Conservation (phyloP, 2,113 vertebrate species). For the Odontophorus gujanensis region DNA sequence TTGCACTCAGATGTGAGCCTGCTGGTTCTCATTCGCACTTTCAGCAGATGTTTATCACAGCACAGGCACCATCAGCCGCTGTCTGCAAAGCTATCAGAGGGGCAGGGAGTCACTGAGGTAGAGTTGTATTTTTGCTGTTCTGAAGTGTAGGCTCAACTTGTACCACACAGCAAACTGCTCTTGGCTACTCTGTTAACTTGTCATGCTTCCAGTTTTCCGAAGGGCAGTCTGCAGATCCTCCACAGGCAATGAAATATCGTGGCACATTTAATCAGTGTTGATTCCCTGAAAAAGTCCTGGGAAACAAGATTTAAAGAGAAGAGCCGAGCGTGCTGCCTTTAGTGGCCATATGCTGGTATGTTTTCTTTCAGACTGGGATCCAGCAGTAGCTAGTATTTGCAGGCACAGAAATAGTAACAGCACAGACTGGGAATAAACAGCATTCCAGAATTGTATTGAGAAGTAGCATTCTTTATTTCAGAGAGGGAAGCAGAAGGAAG, state of each 20-base stretch:
- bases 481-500: not conserved
- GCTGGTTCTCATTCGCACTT: not conserved
- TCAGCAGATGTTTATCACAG: not conserved
- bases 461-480: conserved; percentile 7
- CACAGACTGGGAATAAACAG: conserved; percentile 3
- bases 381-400: conserved; percentile 23
- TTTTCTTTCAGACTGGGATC: conserved; percentile 28
- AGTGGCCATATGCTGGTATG: not conserved
- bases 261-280: not conserved
- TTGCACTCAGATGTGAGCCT: not conserved
- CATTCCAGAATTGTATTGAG: not conserved
- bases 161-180: not conserved
- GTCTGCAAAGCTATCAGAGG: not conserved
- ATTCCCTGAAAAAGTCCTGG: not conserved
- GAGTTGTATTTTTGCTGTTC: not conserved
- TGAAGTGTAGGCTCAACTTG: not conserved
- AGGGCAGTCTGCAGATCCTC: not conserved
- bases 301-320: not conserved
- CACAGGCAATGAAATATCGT: not conserved
- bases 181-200: not conserved
- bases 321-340: not conserved
- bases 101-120: not conserved
- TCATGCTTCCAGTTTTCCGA: not conserved
- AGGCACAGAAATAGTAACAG: not conserved
- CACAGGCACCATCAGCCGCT: not conserved